Conservation (phyloP, 2,888 invertebrate species). For the Hipparchia sbordonii region DNA sequence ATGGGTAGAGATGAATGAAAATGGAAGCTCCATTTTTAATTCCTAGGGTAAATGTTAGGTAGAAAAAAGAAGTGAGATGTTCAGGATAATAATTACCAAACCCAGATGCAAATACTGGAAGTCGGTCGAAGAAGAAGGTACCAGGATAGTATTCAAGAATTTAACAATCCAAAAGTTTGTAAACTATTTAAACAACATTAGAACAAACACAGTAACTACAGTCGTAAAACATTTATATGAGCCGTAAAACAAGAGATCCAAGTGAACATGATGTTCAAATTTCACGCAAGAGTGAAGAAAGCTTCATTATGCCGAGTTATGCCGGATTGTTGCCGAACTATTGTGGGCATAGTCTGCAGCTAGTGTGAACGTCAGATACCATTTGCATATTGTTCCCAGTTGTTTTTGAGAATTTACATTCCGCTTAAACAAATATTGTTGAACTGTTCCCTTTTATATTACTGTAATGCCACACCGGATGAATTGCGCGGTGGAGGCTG, state of each 20-base stretch:
- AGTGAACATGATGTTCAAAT: slow-evolving; percentile 20
- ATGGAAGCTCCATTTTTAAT: too few species aligned
- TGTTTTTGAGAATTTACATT: slow-evolving; percentile 59
- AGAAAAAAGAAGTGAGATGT: too few species aligned
- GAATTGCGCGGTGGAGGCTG: slow-evolving; percentile 27
- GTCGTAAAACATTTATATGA: slow-evolving; percentile 16
- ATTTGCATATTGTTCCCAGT: slow-evolving; percentile 64
- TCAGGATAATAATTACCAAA: not conserved
- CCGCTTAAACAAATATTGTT: slow-evolving; percentile 54
- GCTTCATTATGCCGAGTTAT: slow-evolving; percentile 51
- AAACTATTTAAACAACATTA: slow-evolving; percentile 6
- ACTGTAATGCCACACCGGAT: slow-evolving; percentile 32
- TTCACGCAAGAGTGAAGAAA: slow-evolving; percentile 38
- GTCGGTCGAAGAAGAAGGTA: not conserved
- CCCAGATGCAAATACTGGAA: not conserved
- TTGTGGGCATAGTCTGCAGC: slow-evolving; percentile 32
- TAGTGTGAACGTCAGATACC: slow-evolving; percentile 47
- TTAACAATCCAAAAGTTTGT: not conserved
- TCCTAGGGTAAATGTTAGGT: too few species aligned
- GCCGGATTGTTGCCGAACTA: slow-evolving; percentile 44
- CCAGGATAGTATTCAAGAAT: not conserved
- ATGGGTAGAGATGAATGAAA: too few species aligned
- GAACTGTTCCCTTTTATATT: slow-evolving; percentile 42
- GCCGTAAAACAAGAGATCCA: slow-evolving; percentile 14
- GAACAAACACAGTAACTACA: not conserved